phyloP scores from a whole-genome alignment of 2,797 vertebrate species.

The Nothura maculosa region DNA sequence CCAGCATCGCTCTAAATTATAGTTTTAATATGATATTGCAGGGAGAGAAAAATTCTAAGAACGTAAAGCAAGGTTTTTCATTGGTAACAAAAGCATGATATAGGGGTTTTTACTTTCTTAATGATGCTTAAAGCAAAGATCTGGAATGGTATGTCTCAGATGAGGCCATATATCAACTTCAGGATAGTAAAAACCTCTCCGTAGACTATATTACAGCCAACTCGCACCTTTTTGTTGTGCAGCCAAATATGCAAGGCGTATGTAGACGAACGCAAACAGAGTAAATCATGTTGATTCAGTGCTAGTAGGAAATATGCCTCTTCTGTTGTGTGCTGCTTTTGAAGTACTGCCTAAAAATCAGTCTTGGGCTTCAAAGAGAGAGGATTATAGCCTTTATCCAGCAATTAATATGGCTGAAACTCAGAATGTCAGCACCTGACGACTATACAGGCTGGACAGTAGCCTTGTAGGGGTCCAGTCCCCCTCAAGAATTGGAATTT shows the following conservation, averaged over 20 bases:
- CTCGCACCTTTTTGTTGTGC: slow-evolving; percentile 79
- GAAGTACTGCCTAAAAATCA: slow-evolving; percentile 92
- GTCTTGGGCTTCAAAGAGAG: slow-evolving; percentile 93
- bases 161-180: slow-evolving; percentile 81
- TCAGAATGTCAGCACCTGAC: slow-evolving; percentile 91
- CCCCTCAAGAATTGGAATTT: slow-evolving; percentile 85
- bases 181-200: slow-evolving; percentile 71
- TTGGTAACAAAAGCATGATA: slow-evolving; percentile 59
- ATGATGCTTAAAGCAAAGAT: slow-evolving; percentile 80
- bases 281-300: slow-evolving; percentile 83
- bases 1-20: slow-evolving; percentile 55
- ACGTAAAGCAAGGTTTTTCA: slow-evolving; percentile 41
- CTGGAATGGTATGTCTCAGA: slow-evolving; percentile 71
- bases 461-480: slow-evolving; percentile 88
- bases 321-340: slow-evolving; percentile 85
- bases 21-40: slow-evolving; percentile 65
- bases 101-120: slow-evolving; percentile 67
- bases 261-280: slow-evolving; percentile 79
- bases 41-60: background rate
- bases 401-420: slow-evolving; percentile 97
- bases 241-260: slow-evolving; percentile 82
- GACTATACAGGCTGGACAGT: slow-evolving; percentile 87
- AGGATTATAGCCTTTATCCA: slow-evolving; percentile 96
- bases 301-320: slow-evolving; percentile 81
- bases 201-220: slow-evolving; percentile 77